Conservation (phyloP, 2,113 vertebrate species). For the rat (Rattus norvegicus) region DNA sequence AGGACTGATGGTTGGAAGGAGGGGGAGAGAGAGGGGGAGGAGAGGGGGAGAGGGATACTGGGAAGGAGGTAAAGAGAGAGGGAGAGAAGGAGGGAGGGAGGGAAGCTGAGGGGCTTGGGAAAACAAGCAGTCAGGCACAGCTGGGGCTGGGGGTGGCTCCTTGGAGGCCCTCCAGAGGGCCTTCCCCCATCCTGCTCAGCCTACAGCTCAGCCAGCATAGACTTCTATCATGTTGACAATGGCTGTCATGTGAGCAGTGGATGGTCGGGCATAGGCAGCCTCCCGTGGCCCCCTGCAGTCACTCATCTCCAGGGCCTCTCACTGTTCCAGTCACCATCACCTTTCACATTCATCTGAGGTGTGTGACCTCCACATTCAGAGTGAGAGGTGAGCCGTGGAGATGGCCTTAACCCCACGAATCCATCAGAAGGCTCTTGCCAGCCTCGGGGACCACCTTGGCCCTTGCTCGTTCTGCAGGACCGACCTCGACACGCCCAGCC, state of each 20-base stretch:
- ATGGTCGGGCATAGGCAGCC: neutral
- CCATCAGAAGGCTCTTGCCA: too few species aligned
- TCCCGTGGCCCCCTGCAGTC: neutral
- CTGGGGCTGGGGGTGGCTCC: neutral
- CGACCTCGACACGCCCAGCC: too few species aligned
- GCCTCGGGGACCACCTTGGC: neutral
- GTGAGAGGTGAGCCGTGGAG: accelerated
- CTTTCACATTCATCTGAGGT: too few species aligned
- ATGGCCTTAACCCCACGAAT: neutral
- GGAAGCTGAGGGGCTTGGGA: neutral
- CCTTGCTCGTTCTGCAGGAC: neutral
- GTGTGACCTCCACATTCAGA: accelerated
- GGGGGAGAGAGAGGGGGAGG: too few species aligned
- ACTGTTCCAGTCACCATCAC: accelerated
- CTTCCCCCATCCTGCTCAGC: accelerated
- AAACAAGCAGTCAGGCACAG: neutral
- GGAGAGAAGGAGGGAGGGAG: too few species aligned
- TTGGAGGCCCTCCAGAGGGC: neutral
- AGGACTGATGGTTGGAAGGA: neutral
- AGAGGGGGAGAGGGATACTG: accelerated
- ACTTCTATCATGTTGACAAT: accelerated
- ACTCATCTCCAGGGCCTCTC: accelerated
- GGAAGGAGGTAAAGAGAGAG: neutral
- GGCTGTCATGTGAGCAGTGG: accelerated
- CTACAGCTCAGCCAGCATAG: too few species aligned